These are phyloP conservation scores for Sebastes flavidus DNA, from an alignment of 2,797 vertebrate species.

Conservation along the genomic window DNA sequence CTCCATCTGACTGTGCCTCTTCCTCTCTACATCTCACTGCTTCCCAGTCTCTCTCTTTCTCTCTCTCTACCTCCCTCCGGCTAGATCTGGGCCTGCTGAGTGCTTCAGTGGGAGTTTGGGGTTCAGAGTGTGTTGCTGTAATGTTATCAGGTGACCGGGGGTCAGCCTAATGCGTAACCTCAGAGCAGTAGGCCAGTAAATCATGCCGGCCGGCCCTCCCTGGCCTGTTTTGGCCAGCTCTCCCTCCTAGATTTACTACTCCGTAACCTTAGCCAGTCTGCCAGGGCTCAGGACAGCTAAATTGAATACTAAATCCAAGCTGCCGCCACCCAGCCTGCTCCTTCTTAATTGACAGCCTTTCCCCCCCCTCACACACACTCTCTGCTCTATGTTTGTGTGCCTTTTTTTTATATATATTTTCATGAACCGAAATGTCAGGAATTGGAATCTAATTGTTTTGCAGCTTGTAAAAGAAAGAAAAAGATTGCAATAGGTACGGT, in stretches of 20 bases:
- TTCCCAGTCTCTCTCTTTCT: constrained; percentile 5
- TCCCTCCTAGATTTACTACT: constrained; percentile 84
- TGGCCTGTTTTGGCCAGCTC: constrained; percentile 75
- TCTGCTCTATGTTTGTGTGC: constrained; percentile 45
- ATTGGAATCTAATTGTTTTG: constrained; percentile 55
- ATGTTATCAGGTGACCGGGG: constrained; percentile 81
- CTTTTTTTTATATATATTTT: constrained; percentile 43
- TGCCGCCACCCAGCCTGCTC: constrained; percentile 75
- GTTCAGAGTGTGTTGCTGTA: constrained; percentile 82
- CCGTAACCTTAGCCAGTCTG: constrained; percentile 84
- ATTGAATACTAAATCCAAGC: constrained; percentile 89
- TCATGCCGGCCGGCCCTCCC: constrained; percentile 76
- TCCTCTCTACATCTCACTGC: constrained; percentile 27
- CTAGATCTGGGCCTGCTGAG: constrained; percentile 73
- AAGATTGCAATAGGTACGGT: constrained; percentile 19
- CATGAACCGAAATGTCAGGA: constrained; percentile 61
- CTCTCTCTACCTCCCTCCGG: constrained; percentile 57
- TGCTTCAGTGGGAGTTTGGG: constrained; percentile 79
- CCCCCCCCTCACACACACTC: background rate
- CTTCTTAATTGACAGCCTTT: constrained; percentile 71
- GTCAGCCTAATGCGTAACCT: constrained; percentile 83
- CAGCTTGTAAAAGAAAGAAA: constrained; percentile 33
- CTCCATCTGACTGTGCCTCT: constrained; percentile 23
- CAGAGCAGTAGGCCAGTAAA: constrained; percentile 81
- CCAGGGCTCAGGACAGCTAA: constrained; percentile 82